Conservation (phyloP, 1,140 invertebrate genomes). For the Chionoecetes opilio region DNA sequence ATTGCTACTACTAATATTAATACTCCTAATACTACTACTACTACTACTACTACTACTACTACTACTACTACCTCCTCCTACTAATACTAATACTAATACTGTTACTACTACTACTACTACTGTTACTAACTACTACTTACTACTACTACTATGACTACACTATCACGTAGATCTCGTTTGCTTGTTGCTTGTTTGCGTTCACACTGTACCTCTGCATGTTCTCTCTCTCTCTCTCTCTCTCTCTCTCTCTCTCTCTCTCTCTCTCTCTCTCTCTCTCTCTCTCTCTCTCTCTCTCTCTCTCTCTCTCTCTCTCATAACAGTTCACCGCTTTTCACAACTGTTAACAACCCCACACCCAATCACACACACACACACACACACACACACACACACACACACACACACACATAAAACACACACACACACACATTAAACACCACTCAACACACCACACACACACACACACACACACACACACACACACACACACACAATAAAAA, state of each 20-base stretch:
- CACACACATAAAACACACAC: neutral
- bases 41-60: too few relatives aligned
- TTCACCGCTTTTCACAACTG: too few relatives aligned
- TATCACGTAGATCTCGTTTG: neutral
- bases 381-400: too few relatives aligned
- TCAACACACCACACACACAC: too few relatives aligned
- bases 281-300: constrained; percentile 20
- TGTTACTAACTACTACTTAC: constrained; percentile 30
- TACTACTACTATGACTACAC: neutral
- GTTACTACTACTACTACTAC: constrained; percentile 41
- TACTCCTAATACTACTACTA: too few relatives aligned
- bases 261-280: constrained; percentile 37
- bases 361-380: too few relatives aligned
- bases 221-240: neutral
- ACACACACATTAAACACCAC: neutral
- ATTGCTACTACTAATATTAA: neutral
- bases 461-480: too few relatives aligned
- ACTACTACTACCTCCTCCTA: neutral
- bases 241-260: constrained; percentile 22
- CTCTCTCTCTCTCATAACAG: neutral
- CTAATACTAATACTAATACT: constrained; percentile 37
- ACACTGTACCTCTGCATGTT: neutral
- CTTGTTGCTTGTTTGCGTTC: neutral
- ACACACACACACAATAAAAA: too few relatives aligned
- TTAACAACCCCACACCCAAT: too few relatives aligned